Base-by-base conservation (phyloP, 1,140 invertebrate genomes). In the Nebria ingens region DNA sequence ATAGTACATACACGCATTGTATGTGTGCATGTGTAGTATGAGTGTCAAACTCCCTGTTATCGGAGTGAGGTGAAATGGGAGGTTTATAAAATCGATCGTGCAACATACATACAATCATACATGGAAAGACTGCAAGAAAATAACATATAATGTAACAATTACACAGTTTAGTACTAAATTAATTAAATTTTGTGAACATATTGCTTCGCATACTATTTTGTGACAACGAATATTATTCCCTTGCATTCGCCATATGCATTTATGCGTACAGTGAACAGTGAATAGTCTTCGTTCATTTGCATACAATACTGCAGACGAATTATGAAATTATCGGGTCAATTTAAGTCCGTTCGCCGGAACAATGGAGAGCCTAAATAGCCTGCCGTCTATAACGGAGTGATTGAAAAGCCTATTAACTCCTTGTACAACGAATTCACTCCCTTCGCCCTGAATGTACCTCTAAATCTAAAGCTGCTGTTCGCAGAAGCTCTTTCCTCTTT, bases 261-360 rank as follows among this genome's bases (percentile, higher is more conserved):
- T n/a, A n/a, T n/a, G n/a, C n/a, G n/a, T n/a, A n/a, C n/a, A n/a
- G n/a, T n/a, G n/a, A n/a, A n/a, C n/a, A n/a, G n/a, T n/a, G n/a
- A n/a, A n/a, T n/a, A n/a, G 25, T 34, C n/a, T 6, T 34, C 25
- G 6, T 34, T 34, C 25, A 34, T 34, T 34, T 34, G 25, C 25
- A 34, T 34, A 34, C 25, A 34, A n/a, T 34, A 34, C 25, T 34
- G 40, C 40, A 45, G 40, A 45, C 40, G 15, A 17, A 45, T 45
- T 45, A 45, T 45, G 40, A 45, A 45, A 45, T 45, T 45, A 45
- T 45, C 40, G 40, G 15, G 40, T 45, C 40, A 6, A 45, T 45
- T 45, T 45, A 45, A 17, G 15, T 45, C 25, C 13, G 25, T 29
- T 11, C 15, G 40, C 4, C 6, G 40, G 40, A 45, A 45, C 40